Conservation (phyloP, 2,113 vertebrate genomes). For the Anolis carolinensis region DNA sequence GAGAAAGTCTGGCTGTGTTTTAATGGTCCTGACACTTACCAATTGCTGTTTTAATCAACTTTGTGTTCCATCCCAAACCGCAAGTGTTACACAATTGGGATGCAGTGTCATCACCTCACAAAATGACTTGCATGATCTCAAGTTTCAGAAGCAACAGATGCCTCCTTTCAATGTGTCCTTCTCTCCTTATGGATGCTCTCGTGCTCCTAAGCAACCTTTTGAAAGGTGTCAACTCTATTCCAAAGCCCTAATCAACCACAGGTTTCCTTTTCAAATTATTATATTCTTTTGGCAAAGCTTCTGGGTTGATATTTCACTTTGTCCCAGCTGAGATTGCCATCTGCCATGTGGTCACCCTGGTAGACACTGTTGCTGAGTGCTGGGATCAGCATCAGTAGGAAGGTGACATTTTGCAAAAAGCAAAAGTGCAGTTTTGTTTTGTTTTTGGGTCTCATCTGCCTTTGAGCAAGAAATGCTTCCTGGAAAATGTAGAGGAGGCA, state of each 20-base stretch:
- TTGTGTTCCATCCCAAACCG: background rate
- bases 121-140: constrained; percentile 42
- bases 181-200: constrained; percentile 1
- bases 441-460: background rate
- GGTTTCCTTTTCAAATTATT: background rate
- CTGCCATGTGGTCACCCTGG: constrained; percentile 71
- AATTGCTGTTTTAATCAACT: background rate
- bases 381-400: constrained; percentile 69
- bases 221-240: constrained; percentile 51
- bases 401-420: constrained; percentile 77
- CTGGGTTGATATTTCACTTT: constrained; percentile 53
- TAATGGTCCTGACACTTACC: background rate
- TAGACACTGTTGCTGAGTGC: constrained; percentile 73
- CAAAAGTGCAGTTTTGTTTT: constrained; percentile 6
- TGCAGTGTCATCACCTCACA: constrained; percentile 36
- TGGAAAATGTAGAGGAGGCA: background rate
- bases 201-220: constrained; percentile 41
- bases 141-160: background rate
- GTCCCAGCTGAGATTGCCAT: constrained; percentile 69
- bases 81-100: background rate
- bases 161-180: background rate
- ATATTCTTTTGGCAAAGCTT: constrained; percentile 58
- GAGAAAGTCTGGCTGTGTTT: background rate
- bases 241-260: constrained; percentile 53
- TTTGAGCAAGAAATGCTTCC: constrained; percentile 6